Evolutionary conservation across 2,888 invertebrate genomes (phyloP).

Genomic region (Drosophila mimica): DNA sequence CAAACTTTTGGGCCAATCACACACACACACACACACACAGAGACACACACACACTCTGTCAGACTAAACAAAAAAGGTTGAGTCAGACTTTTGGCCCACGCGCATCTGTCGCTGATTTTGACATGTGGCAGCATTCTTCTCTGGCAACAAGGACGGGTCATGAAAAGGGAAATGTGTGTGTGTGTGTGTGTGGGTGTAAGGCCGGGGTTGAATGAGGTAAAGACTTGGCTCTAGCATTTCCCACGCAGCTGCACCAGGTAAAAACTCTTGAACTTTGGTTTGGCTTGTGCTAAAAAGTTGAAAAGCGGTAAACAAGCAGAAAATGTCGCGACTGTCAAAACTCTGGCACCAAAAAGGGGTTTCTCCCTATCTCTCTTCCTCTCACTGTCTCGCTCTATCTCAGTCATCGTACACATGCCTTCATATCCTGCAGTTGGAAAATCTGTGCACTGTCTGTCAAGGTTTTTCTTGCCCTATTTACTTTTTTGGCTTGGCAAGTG

Average conservation of each 20-base stretch:
- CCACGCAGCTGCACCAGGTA: conserved; percentile 23
- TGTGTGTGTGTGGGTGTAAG: too few relatives aligned
- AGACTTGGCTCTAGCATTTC: conserved; percentile 29
- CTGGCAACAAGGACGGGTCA: neutral
- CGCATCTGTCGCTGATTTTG: conserved; percentile 65
- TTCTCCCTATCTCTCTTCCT: neutral
- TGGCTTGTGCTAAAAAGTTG: conserved; percentile 62
- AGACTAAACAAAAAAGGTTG: conserved; percentile 33
- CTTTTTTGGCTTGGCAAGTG: conserved; percentile 49
- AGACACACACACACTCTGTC: conserved; percentile 1
- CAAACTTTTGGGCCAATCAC: conserved; percentile 53
- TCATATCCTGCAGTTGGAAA: conserved; percentile 27
- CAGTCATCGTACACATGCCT: conserved; percentile 6
- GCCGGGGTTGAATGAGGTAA: neutral
- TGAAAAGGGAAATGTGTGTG: neutral
- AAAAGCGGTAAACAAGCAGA: conserved; percentile 77
- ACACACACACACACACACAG: conserved; percentile 19
- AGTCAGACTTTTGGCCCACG: conserved; percentile 29
- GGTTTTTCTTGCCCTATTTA: conserved; percentile 6
- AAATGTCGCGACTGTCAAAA: conserved; percentile 77
- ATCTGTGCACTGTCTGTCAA: conserved; percentile 52
- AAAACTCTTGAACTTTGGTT: conserved; percentile 31
- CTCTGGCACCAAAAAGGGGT: conserved; percentile 36
- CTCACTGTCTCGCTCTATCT: neutral
- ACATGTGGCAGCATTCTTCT: conserved; percentile 51